Conservation (phyloP, 2,113 vertebrate genomes). For the Rallus limicola region DNA sequence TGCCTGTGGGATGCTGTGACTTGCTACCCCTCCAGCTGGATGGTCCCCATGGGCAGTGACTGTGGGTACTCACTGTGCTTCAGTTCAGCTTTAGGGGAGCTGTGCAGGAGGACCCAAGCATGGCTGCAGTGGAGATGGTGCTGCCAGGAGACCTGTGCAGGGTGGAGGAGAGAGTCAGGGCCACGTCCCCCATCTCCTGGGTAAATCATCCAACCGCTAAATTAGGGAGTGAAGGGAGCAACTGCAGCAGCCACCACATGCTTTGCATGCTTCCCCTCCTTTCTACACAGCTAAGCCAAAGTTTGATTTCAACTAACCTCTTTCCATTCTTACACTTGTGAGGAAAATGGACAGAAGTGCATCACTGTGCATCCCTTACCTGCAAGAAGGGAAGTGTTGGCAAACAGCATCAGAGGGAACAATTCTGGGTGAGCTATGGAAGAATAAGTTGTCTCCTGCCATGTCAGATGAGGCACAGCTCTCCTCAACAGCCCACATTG, state of each 20-base stretch:
- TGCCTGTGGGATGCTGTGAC: background rate
- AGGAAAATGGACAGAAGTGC: background rate
- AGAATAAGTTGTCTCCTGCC: background rate
- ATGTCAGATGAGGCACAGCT: background rate
- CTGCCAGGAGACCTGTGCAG: background rate
- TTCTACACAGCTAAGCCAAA: background rate
- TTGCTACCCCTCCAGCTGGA: background rate
- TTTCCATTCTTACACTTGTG: background rate
- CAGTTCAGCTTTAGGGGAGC: background rate
- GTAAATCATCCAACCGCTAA: background rate
- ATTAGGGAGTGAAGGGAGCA: background rate
- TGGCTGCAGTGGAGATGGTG: background rate
- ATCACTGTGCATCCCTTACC: background rate
- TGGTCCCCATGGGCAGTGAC: fast-evolving
- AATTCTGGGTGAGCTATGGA: background rate
- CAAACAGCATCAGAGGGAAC: background rate
- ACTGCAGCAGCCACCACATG: background rate
- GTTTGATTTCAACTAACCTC: background rate
- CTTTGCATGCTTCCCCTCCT: background rate
- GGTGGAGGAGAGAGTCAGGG: background rate
- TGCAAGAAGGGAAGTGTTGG: background rate
- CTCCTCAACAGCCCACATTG: background rate
- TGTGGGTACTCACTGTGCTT: background rate
- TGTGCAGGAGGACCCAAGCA: background rate
- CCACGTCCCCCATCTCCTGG: too few relatives aligned